Evolutionary conservation across 2,113 vertebrate genomes (phyloP).

Genomic region (Brachyistius frenatus): DNA sequence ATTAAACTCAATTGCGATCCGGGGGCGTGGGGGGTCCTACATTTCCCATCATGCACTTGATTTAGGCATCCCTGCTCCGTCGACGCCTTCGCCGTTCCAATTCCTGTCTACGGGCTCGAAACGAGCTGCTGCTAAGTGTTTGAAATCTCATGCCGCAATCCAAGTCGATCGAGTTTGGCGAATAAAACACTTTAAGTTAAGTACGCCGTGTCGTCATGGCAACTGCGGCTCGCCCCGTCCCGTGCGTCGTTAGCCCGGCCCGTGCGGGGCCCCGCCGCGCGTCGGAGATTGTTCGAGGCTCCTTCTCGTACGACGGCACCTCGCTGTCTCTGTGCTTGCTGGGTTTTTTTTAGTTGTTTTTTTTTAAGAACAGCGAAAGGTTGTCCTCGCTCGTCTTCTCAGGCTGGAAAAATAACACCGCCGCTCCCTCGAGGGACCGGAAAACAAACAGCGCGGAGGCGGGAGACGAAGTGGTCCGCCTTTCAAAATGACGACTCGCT

Average conservation of each 20-base stretch:
- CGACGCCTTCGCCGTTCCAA: not conserved
- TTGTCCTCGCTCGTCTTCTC: conserved; percentile 9
- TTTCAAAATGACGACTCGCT: not conserved
- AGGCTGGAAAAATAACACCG: not conserved
- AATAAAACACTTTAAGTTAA: not conserved
- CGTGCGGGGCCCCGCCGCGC: not conserved
- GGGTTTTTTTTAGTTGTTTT: not conserved
- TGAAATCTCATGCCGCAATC: not conserved
- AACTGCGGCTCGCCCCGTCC: not conserved
- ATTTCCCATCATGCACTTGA: too few species aligned
- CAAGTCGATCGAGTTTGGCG: too few species aligned
- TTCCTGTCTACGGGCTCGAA: too few species aligned
- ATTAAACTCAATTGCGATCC: too few species aligned
- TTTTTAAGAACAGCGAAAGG: conserved; percentile 12
- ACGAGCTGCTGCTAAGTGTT: not conserved
- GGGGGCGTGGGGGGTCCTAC: too few species aligned
- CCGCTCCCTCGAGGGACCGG: not conserved
- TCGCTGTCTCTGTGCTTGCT: not conserved
- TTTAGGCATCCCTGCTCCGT: not conserved
- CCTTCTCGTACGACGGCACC: conserved; percentile 3
- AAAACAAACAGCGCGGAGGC: conserved; percentile 28
- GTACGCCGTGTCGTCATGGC: not conserved
- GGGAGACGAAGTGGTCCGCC: not conserved
- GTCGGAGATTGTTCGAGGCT: not conserved
- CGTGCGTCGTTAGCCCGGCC: not conserved